Evolutionary conservation across 2,113 vertebrate genomes (phyloP).

Genomic region (Microtus pennsylvanicus): DNA sequence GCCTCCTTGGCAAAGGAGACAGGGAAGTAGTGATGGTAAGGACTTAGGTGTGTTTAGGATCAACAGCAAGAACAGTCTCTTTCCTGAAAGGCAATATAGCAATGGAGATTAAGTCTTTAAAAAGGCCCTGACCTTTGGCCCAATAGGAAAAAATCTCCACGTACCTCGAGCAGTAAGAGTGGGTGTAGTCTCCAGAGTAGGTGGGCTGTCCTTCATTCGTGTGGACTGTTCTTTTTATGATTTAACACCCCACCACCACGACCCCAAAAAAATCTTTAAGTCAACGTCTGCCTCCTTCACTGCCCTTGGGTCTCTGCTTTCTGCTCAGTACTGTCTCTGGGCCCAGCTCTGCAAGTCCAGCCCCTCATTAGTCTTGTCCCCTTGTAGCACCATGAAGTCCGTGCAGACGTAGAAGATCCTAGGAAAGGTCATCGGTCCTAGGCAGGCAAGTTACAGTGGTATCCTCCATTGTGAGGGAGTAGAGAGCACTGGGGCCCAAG

Average conservation of each 20-base stretch:
- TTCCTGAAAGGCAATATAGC: slow-evolving; percentile 29
- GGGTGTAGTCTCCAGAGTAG: not conserved
- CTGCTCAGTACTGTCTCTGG: accelerated
- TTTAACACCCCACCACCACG: not conserved
- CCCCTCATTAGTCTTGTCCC: not conserved
- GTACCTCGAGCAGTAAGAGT: not conserved
- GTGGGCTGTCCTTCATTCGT: not conserved
- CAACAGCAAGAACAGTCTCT: not conserved
- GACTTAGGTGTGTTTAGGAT: not conserved
- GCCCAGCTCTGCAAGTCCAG: not conserved
- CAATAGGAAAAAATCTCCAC: not conserved
- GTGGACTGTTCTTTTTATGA: not conserved
- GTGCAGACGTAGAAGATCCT: not conserved
- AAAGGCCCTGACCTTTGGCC: not conserved
- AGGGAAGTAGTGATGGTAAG: not conserved
- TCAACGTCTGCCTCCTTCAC: not conserved
- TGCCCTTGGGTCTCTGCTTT: not conserved
- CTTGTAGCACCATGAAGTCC: not conserved
- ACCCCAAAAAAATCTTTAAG: not conserved
- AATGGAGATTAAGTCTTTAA: not conserved
- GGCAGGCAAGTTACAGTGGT: not conserved
- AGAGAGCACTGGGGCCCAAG: not conserved
- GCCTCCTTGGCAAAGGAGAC: not conserved
- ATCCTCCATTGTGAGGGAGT: not conserved
- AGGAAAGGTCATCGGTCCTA: not conserved